Conservation (phyloP, 2,888 invertebrate species). For the Nemurella pictetii region DNA sequence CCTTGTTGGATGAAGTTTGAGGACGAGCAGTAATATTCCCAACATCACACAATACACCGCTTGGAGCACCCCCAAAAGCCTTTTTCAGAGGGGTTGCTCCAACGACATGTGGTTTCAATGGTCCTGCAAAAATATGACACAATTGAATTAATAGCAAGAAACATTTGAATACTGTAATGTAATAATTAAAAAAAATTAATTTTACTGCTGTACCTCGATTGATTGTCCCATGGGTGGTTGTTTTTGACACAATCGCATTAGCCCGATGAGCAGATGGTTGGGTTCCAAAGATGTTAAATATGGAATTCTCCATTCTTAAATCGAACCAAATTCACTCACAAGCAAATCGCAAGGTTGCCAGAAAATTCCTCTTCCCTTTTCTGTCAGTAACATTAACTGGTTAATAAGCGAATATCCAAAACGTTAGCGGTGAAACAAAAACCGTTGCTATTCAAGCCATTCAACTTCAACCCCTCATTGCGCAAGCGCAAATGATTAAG, state of each 20-base stretch:
- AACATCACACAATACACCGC: background rate
- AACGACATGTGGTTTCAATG: background rate
- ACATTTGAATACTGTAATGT: too few relatives aligned
- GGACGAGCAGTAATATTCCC: background rate
- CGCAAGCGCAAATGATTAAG: too few relatives aligned
- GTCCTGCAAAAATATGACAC: background rate
- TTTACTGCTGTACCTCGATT: too few relatives aligned
- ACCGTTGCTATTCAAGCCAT: too few relatives aligned
- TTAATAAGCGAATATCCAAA: too few relatives aligned
- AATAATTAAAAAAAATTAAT: too few relatives aligned
- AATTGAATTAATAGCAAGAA: too few relatives aligned
- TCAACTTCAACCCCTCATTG: too few relatives aligned
- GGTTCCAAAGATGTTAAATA: background rate
- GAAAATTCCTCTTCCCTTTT: too few relatives aligned
- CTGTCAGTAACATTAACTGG: too few relatives aligned
- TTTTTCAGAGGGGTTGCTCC: background rate
- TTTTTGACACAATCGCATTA: background rate
- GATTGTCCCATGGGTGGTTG: background rate
- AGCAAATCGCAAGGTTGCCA: background rate
- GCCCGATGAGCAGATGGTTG: background rate
- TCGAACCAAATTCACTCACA: background rate
- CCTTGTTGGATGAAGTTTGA: background rate
- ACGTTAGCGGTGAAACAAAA: too few relatives aligned
- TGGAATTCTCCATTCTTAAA: background rate
- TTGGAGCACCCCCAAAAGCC: background rate